Evolutionary conservation across 2,113 vertebrate genomes (phyloP).

Genomic region (Xenus cinereus): DNA sequence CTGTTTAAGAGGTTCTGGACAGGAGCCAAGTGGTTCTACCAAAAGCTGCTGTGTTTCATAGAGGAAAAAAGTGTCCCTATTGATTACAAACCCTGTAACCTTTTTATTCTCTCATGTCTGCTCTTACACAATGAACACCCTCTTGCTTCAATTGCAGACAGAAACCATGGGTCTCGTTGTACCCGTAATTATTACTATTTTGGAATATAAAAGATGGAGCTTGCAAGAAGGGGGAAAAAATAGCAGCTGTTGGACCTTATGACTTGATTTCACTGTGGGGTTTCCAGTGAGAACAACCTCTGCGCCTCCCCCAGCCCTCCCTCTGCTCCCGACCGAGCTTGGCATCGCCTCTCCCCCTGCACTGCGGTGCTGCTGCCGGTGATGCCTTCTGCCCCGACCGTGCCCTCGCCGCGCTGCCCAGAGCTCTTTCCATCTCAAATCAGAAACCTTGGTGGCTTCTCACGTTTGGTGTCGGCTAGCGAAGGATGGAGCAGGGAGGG

Average conservation of each 20-base stretch:
- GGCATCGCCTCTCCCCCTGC: background rate
- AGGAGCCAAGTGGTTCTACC: conserved; percentile 20
- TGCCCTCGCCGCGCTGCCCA: rapidly evolving
- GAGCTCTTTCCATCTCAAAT: background rate
- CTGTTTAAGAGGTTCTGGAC: background rate
- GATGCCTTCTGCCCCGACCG: background rate
- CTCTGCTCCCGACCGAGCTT: background rate
- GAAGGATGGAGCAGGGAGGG: background rate
- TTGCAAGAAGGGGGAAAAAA: background rate
- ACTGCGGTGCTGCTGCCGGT: background rate
- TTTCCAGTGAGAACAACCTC: conserved; percentile 29
- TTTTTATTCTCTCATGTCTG: background rate
- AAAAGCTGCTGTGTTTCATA: conserved; percentile 10
- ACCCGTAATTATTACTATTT: conserved; percentile 44
- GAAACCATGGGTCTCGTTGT: conserved; percentile 39
- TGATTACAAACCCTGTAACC: conserved; percentile 13
- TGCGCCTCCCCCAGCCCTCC: background rate
- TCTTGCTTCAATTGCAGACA: conserved; percentile 36
- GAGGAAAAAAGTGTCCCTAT: conserved; percentile 4
- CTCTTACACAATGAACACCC: conserved; percentile 8
- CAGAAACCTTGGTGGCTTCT: background rate
- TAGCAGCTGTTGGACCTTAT: conserved; percentile 54
- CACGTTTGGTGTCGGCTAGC: rapidly evolving
- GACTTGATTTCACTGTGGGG: conserved; percentile 37
- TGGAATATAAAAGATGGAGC: conserved; percentile 30